A percentile compares a stretch with the other conserved stretches of the same genome.
Evolutionary conservation across 2,113 vertebrate species (phyloP).

Genomic region (Sapajus apella): DNA sequence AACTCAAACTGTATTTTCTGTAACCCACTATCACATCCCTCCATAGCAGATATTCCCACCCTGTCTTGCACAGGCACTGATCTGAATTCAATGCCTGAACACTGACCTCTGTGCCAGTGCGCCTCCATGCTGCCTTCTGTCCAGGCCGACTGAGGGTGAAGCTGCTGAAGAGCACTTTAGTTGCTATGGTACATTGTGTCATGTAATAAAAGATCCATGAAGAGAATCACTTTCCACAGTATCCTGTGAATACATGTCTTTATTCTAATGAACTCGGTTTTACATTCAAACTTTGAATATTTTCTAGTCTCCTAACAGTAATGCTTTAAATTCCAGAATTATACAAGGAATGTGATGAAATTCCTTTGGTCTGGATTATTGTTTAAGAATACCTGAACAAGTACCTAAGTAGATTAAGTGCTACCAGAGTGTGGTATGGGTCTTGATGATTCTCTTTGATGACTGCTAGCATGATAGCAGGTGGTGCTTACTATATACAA

Average conservation of each 20-base stretch:
- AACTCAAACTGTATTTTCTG: neutral
- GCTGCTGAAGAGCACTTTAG: neutral
- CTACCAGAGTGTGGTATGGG: rapidly evolving
- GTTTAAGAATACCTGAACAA: neutral
- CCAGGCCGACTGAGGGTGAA: neutral
- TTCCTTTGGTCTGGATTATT: neutral
- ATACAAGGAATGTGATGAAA: neutral
- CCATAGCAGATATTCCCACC: neutral
- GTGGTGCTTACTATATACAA: neutral
- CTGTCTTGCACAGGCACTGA: neutral
- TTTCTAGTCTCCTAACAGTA: neutral
- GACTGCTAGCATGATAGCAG: neutral
- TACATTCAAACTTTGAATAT: neutral
- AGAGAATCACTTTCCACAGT: neutral
- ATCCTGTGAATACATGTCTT: neutral
- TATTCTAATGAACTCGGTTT: neutral
- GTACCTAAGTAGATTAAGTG: neutral
- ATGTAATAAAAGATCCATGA: neutral
- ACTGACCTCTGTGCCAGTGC: rapidly evolving
- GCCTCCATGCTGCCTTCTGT: neutral
- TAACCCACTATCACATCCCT: neutral
- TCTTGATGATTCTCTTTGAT: neutral
- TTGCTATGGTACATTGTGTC: neutral
- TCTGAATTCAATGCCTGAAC: neutral
- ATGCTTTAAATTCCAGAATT: neutral